Conservation (phyloP, 2,888 invertebrate genomes). For the Lymantria dispar region DNA sequence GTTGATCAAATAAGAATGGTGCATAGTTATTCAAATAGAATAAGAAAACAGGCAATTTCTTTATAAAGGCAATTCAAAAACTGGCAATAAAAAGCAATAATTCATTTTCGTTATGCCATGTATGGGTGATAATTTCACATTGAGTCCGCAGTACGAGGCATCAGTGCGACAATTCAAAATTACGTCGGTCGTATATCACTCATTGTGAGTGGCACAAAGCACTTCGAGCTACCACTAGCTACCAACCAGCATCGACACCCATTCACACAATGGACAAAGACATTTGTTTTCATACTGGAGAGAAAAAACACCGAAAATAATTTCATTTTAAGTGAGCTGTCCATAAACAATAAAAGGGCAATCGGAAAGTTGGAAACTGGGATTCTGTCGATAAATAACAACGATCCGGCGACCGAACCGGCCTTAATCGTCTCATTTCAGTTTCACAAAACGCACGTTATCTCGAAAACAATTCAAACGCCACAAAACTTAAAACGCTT, state of each 20-base stretch:
- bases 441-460: constrained; percentile 64
- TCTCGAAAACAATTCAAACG: constrained; percentile 75
- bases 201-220: constrained; percentile 78
- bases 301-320: constrained; percentile 70
- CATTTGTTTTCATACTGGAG: constrained; percentile 75
- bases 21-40: constrained; percentile 46
- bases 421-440: constrained; percentile 54
- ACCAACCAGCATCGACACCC: constrained; percentile 62
- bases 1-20: constrained; percentile 41
- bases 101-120: constrained; percentile 80
- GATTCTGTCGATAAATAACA: constrained; percentile 49
- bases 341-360: constrained; percentile 61
- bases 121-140: constrained; percentile 79
- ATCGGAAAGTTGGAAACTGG: constrained; percentile 38
- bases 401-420: constrained; percentile 35
- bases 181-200: constrained; percentile 80
- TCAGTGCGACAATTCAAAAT: constrained; percentile 74
- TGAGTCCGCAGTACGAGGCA: constrained; percentile 59
- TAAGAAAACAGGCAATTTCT: constrained; percentile 45
- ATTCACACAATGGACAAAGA: constrained; percentile 71
- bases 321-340: constrained; percentile 65
- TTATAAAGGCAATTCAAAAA: constrained; percentile 52
- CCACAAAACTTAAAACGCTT: constrained; percentile 78
- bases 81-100: constrained; percentile 73
- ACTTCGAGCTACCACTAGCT: constrained; percentile 65